These are phyloP conservation scores for Gastracanthus pulcherrimus DNA, from an alignment of 2,888 invertebrate genomes.

Conservation along the genomic window DNA sequence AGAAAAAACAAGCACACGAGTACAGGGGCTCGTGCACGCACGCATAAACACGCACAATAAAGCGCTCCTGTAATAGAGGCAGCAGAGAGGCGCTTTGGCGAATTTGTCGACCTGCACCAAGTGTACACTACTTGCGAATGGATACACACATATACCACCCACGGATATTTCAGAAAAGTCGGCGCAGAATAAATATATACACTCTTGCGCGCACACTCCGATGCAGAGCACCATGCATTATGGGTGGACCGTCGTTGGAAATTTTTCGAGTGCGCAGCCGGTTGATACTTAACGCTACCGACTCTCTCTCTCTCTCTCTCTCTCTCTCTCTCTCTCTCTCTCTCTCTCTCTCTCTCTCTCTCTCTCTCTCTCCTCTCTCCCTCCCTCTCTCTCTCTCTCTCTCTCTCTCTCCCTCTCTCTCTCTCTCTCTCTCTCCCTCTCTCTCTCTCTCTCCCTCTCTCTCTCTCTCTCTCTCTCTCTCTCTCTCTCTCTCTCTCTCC, in stretches of 20 bases:
- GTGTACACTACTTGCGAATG: no score
- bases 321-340: background rate
- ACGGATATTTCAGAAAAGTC: background rate
- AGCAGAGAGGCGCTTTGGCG: no score
- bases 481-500: background rate
- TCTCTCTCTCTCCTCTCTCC: background rate
- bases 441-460: background rate
- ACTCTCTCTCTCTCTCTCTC: background rate
- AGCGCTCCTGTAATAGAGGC: no score
- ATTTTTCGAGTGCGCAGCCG: no score
- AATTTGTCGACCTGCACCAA: no score
- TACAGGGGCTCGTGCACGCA: no score
- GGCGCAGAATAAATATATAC: background rate
- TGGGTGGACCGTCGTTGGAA: slow-evolving; percentile 6
- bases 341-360: background rate
- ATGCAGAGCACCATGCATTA: background rate
- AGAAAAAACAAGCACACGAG: no score
- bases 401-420: background rate
- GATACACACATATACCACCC: no score
- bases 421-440: background rate
- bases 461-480: background rate
- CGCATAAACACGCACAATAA: no score
- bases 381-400: background rate
- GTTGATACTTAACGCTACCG: slow-evolving; percentile 23
- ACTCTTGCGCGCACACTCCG: background rate